These are phyloP conservation scores for Linyphia triangularis DNA, from an alignment of 2,888 invertebrate genomes.

Conservation along the genomic window DNA sequence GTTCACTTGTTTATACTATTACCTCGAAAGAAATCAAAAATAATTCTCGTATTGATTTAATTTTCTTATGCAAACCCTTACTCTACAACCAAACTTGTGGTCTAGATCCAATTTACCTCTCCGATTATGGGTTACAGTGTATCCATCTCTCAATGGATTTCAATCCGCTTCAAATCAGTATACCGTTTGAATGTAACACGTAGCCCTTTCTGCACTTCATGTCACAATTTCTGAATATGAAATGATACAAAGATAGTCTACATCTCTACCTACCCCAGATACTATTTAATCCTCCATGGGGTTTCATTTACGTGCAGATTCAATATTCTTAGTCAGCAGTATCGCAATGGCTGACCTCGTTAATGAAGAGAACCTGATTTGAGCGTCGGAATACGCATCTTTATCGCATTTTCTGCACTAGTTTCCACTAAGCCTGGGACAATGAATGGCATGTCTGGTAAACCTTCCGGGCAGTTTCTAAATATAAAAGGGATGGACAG, in stretches of 20 bases:
- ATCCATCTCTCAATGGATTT: background rate
- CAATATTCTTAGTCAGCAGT: slow-evolving; percentile 52
- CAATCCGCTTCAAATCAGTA: background rate
- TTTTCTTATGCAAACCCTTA: no score
- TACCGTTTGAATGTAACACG: background rate
- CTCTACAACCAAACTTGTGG: no score
- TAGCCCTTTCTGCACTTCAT: background rate
- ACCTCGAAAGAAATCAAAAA: no score
- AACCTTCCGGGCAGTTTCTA: background rate
- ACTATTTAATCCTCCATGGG: slow-evolving; percentile 11
- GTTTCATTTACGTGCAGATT: slow-evolving; percentile 52
- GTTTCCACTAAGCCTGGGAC: slow-evolving; percentile 11
- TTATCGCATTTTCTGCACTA: slow-evolving; percentile 35
- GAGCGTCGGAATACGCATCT: background rate
- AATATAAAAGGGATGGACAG: background rate
- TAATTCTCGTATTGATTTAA: no score
- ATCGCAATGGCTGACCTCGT: slow-evolving; percentile 5
- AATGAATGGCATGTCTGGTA: slow-evolving; percentile 5
- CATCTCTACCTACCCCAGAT: background rate
- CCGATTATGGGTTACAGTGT: background rate
- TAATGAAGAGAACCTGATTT: slow-evolving; percentile 58
- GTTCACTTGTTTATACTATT: no score
- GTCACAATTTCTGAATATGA: background rate
- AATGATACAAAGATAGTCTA: slow-evolving; percentile 27
- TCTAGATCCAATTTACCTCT: no score